phyloP scores from a whole-genome alignment of 2,797 vertebrate genomes.

The Falco naumanni region DNA sequence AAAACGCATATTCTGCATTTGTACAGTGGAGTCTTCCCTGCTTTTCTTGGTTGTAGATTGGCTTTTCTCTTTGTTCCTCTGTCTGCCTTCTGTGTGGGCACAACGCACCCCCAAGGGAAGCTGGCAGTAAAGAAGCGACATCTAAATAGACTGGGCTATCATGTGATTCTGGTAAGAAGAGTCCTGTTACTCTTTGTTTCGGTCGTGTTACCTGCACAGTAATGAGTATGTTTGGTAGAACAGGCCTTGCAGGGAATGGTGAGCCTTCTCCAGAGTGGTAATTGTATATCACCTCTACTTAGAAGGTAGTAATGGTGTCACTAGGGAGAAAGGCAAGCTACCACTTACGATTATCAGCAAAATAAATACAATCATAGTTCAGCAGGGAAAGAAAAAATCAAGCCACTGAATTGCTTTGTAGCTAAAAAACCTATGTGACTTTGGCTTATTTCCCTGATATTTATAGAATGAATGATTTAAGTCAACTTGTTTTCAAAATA shows the following conservation, averaged over 20 bases:
- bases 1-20: background rate
- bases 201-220: background rate
- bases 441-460: background rate
- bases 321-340: background rate
- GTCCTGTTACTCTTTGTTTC: background rate
- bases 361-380: background rate
- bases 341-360: background rate
- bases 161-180: conserved; percentile 85
- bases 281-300: background rate
- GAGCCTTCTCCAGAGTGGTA: background rate
- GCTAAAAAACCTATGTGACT: background rate
- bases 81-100: conserved; percentile 81
- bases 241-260: background rate
- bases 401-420: background rate
- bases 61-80: conserved; percentile 81
- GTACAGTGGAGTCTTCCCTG: background rate
- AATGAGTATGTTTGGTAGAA: background rate
- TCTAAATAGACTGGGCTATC: conserved; percentile 85
- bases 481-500: background rate
- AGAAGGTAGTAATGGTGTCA: background rate
- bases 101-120: conserved; percentile 77
- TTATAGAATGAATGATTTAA: background rate
- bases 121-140: conserved; percentile 86
- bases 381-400: background rate
- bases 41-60: conserved; percentile 75